These are phyloP conservation scores for Camponotus floridanus DNA, from an alignment of 1,140 invertebrate species.

Conservation along the genomic window DNA sequence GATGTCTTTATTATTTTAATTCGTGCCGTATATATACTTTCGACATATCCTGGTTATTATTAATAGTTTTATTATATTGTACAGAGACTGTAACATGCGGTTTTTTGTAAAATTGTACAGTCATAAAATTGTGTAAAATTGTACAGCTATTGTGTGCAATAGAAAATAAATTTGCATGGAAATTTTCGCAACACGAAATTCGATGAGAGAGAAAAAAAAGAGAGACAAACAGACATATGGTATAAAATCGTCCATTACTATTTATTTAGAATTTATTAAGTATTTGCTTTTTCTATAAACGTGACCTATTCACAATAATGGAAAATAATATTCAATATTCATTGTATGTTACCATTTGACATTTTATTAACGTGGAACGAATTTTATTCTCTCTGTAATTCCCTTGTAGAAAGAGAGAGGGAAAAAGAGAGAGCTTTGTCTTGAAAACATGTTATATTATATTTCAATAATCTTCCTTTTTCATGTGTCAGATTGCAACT, in stretches of 20 bases:
- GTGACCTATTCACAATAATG: background rate
- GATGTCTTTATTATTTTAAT: slow-evolving; percentile 8
- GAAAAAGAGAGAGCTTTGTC: too few relatives aligned
- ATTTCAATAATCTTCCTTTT: background rate
- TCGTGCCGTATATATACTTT: background rate
- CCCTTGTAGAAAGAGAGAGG: background rate
- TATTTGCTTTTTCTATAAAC: background rate
- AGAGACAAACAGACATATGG: too few relatives aligned
- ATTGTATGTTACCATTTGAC: background rate
- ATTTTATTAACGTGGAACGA: slow-evolving; percentile 2
- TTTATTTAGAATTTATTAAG: background rate
- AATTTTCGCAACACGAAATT: background rate
- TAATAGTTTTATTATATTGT: background rate
- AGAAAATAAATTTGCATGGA: background rate
- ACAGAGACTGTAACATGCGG: too few relatives aligned
- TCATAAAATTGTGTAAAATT: background rate
- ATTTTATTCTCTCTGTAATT: slow-evolving; percentile 14
- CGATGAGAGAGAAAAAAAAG: background rate
- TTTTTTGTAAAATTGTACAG: too few relatives aligned
- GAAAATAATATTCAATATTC: slow-evolving; percentile 8
- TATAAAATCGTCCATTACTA: background rate
- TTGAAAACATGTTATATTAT: background rate
- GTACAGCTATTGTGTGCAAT: background rate
- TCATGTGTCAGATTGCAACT: background rate
- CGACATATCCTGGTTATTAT: background rate